Conservation (phyloP, 2,888 invertebrate genomes). For the Dendrolimus pini region DNA sequence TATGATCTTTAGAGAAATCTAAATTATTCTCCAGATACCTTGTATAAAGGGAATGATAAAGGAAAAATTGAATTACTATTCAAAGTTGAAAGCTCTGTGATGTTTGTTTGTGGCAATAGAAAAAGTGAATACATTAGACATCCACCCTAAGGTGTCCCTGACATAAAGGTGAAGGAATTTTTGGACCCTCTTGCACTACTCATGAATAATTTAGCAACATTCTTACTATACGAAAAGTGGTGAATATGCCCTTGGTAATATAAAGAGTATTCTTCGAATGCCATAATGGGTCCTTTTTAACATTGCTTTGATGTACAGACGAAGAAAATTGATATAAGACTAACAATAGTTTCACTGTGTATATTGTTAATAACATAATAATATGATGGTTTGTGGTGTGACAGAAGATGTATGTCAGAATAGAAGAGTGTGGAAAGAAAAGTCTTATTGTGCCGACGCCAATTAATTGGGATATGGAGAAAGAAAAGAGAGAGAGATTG, state of each 20-base stretch:
- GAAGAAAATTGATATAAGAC: too few relatives aligned
- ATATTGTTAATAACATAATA: too few relatives aligned
- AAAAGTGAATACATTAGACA: constrained; percentile 59
- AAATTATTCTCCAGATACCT: not conserved
- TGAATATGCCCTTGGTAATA: constrained; percentile 39
- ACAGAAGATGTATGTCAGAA: too few relatives aligned
- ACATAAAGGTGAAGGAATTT: constrained; percentile 34
- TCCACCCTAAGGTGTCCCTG: constrained; percentile 35
- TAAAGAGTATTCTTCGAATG: not conserved
- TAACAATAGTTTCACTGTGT: too few relatives aligned
- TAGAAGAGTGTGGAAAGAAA: too few relatives aligned
- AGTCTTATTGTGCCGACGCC: too few relatives aligned
- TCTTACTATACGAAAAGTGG: constrained; percentile 43
- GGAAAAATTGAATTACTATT: constrained; percentile 56
- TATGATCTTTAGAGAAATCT: not conserved
- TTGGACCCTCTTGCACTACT: constrained; percentile 49
- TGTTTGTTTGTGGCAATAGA: constrained; percentile 55
- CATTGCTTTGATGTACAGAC: too few relatives aligned
- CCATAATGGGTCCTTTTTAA: too few relatives aligned
- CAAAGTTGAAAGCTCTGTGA: constrained; percentile 51
- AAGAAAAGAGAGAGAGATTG: too few relatives aligned
- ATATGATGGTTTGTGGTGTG: too few relatives aligned
- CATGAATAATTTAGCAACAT: constrained; percentile 61
- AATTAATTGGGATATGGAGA: too few relatives aligned
- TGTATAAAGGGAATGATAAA: constrained; percentile 33